Conservation (phyloP, 2,888 invertebrate genomes). For the Andrena chrysosceles region DNA sequence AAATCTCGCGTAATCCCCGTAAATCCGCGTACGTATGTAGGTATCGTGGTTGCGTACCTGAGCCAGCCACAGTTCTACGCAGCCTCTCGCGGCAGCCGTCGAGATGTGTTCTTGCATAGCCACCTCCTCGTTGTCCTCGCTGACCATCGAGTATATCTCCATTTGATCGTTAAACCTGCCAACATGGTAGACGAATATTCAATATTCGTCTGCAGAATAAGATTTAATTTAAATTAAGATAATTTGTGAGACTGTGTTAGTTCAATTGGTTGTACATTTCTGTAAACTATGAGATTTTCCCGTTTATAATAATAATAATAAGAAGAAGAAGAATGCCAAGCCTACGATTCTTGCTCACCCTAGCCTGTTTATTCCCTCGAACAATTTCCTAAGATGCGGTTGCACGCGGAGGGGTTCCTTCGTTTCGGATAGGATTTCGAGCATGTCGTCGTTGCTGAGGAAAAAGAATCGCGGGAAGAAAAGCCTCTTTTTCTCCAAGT, state of each 20-base stretch:
- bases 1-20: neutral
- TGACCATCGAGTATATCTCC: slow-evolving; percentile 92
- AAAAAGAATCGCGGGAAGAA: slow-evolving; percentile 96
- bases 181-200: neutral
- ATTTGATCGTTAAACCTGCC: slow-evolving; percentile 88
- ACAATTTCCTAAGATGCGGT: slow-evolving; percentile 94
- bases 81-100: slow-evolving; percentile 91
- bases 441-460: slow-evolving; percentile 95
- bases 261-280: no score
- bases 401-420: slow-evolving; percentile 94
- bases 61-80: slow-evolving; percentile 95
- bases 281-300: no score
- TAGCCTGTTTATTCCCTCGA: slow-evolving; percentile 93
- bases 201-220: neutral
- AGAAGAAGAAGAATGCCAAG: no score
- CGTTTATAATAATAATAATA: no score
- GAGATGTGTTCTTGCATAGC: slow-evolving; percentile 88
- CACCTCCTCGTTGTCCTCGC: slow-evolving; percentile 91
- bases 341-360: slow-evolving; percentile 78
- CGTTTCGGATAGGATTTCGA: slow-evolving; percentile 95
- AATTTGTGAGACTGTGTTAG: no score
- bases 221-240: no score
- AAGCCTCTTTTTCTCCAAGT: slow-evolving; percentile 93
- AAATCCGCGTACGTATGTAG: no score
- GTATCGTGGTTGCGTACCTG: slow-evolving; percentile 81